Conservation (phyloP, 1,140 invertebrate species). For the Cydia splendana region DNA sequence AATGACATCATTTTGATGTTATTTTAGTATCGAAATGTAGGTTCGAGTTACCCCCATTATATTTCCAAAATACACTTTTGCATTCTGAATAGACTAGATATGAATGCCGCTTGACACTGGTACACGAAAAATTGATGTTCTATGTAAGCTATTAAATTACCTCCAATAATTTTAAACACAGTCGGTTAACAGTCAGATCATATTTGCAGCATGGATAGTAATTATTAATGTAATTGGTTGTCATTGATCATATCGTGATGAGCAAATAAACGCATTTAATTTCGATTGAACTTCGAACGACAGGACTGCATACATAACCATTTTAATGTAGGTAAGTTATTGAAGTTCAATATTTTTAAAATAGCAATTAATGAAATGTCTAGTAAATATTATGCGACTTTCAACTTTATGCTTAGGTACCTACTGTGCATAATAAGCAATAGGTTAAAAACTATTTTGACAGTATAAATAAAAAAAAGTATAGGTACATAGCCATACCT, state of each 20-base stretch:
- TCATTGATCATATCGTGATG: slow-evolving; percentile 13
- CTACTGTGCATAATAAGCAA: too few relatives aligned
- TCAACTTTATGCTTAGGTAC: too few relatives aligned
- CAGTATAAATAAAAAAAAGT: too few relatives aligned
- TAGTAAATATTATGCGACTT: too few relatives aligned
- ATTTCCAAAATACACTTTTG: background rate
- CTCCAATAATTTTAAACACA: slow-evolving; percentile 20
- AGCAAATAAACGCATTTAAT: slow-evolving; percentile 19
- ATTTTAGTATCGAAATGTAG: too few relatives aligned
- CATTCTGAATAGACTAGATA: background rate
- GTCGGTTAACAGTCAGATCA: slow-evolving; percentile 5
- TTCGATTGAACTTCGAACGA: background rate
- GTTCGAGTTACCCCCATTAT: too few relatives aligned
- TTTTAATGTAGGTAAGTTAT: background rate
- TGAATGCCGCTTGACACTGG: background rate
- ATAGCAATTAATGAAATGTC: too few relatives aligned
- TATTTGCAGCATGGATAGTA: background rate
- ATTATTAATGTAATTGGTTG: slow-evolving; percentile 23
- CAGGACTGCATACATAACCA: background rate
- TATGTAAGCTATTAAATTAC: slow-evolving; percentile 23
- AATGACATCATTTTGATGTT: too few relatives aligned
- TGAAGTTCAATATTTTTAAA: background rate
- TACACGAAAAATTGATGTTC: background rate
- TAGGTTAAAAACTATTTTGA: too few relatives aligned
- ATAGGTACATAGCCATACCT: too few relatives aligned